Evolutionary conservation across 1,140 invertebrate genomes (phyloP), one percentile per base, ranked within the genome.

Genomic region (Diachasma alloeum): DNA sequence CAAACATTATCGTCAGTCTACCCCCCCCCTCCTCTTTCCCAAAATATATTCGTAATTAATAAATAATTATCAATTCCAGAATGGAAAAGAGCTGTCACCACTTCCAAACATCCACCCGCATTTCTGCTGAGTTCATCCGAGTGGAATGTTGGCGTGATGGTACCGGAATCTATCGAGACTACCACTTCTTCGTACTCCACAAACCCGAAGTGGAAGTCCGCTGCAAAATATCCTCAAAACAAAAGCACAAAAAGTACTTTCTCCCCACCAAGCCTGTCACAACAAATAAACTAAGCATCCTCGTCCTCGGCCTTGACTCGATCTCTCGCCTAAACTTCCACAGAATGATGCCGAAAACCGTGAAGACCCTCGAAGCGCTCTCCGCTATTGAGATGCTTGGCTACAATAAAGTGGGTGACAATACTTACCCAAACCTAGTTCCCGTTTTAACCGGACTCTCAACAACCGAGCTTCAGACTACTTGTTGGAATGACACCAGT

Each of bases 261-360:
- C 9, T 71, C 8, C n/a, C 53, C 39, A 46, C 78, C 10, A 42
- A 81, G 19, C 44, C 79, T 42, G 24, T 76, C 78, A 56, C 75
- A 46, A 5, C 75, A 80, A 66, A 77, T 84, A 68, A 81, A 59
- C 85, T 91, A 10, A 94, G 93, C 79, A 91, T 98, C 0, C 89
- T 97, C 24, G 90, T 98, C 11, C 85, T 97, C n/a, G 97, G 97
- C 0, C 91, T 98, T 15, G 96, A 97, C 84, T 94, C 95, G 0
- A 92, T 97, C 1, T 98, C 96, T 0, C 91, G 96, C 63, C 89
- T 97, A 67, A 97, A 97, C 88, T 94, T 97, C 75, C 92, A 94
- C 59, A 91, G 96, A 22, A 94, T 95, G 75, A 95, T 97, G 94
- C 94, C 94, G 0, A 91, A 91, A 81, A 96, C 95, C 0, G 86